Base-by-base conservation (phyloP, 2,113 vertebrate species). In the Leptobrachium leishanense region DNA sequence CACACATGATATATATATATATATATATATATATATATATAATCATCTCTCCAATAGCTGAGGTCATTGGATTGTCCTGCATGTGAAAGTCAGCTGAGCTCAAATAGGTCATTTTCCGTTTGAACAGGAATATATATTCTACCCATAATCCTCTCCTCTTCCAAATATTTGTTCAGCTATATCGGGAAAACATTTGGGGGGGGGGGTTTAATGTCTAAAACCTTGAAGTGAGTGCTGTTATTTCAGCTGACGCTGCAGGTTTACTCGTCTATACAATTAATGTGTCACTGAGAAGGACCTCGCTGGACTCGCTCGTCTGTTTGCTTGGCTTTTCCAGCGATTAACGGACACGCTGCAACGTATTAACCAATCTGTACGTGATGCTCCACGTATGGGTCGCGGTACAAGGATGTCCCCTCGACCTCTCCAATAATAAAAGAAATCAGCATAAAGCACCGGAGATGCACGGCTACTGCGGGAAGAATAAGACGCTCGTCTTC, bases 241-340 rank as follows among this genome's bases (percentile, higher is more conserved):
- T 71, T 68, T 71, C 54, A 20, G 69, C 62, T 44, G 41, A 41
- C 74, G 39, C 10, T 40, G 43, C 63, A 65, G 44, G 9, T 41
- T 53, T 6, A 50, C n/a, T 44, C 3, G 11, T 2, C n/a, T 15
- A 12, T 2, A 2, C 20, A 2, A 59, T 72, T 79, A 79, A 72
- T 79, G 15, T 31, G 50, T 79, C 41, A 66, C 62, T 13, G 6
- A 66, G 31, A 13, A 68, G 12, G 64, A 43, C 74, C 7, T 6
- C 20, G n/a, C 39, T 76, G 40, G 13, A 2, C 31, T 31, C 1
- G 4, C 4, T 50, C 39, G 20, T 64, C 62, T 39, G 39, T 64
- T 64, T 64, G 10, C 15, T 2, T 64, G 39, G 62, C 1, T 6
- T 1, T 20, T 64, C 31, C n/a, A 13, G 31, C 39, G 5, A 39